Base-by-base conservation (phyloP, 23 tunicate genomes). In the Ascidia mentula region DNA sequence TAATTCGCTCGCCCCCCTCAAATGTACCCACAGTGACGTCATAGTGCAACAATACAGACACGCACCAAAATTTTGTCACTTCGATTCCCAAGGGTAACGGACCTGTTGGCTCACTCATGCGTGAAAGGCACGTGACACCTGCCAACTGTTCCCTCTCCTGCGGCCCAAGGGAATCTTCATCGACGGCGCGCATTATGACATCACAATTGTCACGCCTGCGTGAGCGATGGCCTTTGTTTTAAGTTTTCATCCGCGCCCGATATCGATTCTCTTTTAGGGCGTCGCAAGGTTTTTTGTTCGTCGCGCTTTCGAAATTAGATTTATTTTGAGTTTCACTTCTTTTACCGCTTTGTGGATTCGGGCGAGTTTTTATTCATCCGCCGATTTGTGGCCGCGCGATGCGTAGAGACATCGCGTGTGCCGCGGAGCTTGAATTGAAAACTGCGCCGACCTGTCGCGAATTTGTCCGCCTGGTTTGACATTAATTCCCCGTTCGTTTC, bases 41-140 rank as follows among this genome's bases (percentile, higher is more conserved):
- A 36, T n/a, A n/a, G n/a, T n/a, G n/a, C n/a, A n/a, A n/a, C 45
- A 53, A 53, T 9, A 42, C 12, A 31, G n/a, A 38, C 15, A 28
- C 38, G 78, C 9, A 28, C 46, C 2, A 7, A 39, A 37, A 7
- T 32, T 38, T 34, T 46, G 40, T 24, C 45, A 34, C 35, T 30
- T 77, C 34, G 60, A 46, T 15, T 38, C 90, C 81, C 90, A 30
- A 2, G 84, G 59, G 90, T 59, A 40, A 6, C 59, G 37, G 73
- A 73, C 84, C 80, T 79, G 90, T 80, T 65, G 18, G 38, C 45
- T 78, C 84, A 53, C 42, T 73, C 75, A 86, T 73, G 90, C 80
- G 90, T 42, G 59, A 79, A 86, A 60, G 75, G 36, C 80, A 86
- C 84, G 84, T 85, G 90, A 53, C 84, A 65, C 37, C 74, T 40